Conservation (phyloP, 2,113 vertebrate genomes). For the Apus apus region DNA sequence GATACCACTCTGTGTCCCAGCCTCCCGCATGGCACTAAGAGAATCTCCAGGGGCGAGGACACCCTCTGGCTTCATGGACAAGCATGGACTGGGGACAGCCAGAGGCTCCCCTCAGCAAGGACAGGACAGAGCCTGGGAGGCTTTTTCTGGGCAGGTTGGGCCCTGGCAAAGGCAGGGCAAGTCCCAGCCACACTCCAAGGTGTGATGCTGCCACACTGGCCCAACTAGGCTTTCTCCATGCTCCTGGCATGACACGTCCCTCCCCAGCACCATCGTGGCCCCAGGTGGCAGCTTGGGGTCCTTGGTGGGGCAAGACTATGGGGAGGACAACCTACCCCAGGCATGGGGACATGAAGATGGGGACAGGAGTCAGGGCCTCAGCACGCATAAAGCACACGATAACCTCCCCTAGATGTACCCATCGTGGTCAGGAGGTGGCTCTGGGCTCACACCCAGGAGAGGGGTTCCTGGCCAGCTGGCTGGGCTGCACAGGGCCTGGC, state of each 20-base stretch:
- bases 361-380: background rate
- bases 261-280: background rate
- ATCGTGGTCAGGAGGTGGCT: background rate
- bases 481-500: background rate
- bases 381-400: rapidly evolving
- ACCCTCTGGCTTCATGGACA: background rate
- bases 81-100: background rate
- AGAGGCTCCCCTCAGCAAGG: background rate
- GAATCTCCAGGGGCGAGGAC: background rate
- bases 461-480: background rate
- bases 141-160: background rate
- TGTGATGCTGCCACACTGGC: rapidly evolving
- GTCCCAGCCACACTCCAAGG: background rate
- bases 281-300: background rate
- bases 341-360: background rate
- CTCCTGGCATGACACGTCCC: rapidly evolving
- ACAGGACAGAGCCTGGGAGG: background rate
- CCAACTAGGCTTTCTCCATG: background rate
- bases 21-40: background rate
- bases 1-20: background rate
- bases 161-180: background rate
- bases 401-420: rapidly evolving
- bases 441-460: background rate
- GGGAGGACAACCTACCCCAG: background rate
- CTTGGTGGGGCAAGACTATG: background rate